Percentiles rank a stretch among this genome's conserved stretches.
These are phyloP conservation scores for Camptogramma bilineatum DNA, from an alignment of 2,888 invertebrate genomes.

Conservation along the genomic window DNA sequence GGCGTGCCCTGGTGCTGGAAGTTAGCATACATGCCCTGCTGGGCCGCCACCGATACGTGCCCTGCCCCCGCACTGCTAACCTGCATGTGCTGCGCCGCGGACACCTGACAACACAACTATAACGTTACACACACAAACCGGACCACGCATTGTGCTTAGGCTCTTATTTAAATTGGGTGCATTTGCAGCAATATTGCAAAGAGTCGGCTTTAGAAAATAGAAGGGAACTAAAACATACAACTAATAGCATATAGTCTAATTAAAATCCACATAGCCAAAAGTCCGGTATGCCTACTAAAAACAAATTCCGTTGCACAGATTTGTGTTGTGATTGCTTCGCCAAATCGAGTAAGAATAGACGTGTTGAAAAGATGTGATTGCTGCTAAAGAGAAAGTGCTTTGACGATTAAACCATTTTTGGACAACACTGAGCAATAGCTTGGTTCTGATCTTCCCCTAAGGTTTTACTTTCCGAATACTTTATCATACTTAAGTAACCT, in stretches of 20 bases:
- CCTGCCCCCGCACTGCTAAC: constrained; percentile 89
- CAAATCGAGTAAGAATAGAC: neutral
- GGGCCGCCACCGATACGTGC: constrained; percentile 91
- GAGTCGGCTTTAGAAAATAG: too few species aligned
- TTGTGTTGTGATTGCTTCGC: neutral
- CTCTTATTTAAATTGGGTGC: constrained; percentile 5
- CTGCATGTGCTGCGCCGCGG: constrained; percentile 94
- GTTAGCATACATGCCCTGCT: constrained; percentile 91
- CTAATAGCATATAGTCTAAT: neutral
- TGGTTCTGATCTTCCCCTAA: too few species aligned
- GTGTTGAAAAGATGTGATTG: constrained; percentile 13
- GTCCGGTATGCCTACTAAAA: neutral
- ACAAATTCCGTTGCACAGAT: neutral
- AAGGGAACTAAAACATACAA: neutral
- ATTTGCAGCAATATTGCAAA: neutral
- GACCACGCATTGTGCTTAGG: constrained; percentile 8
- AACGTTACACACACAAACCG: constrained; percentile 19
- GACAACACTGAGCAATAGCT: neutral
- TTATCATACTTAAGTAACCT: neutral
- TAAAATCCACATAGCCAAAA: too few species aligned
- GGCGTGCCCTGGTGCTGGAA: constrained; percentile 81
- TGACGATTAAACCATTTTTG: neutral
- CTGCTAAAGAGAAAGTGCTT: constrained; percentile 16
- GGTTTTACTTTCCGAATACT: neutral
- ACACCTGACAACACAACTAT: constrained; percentile 86